A percentile compares a stretch with the other conserved stretches of the same genome.
Evolutionary conservation across 2,113 vertebrate genomes (phyloP).

Genomic region (Galbula dea): DNA sequence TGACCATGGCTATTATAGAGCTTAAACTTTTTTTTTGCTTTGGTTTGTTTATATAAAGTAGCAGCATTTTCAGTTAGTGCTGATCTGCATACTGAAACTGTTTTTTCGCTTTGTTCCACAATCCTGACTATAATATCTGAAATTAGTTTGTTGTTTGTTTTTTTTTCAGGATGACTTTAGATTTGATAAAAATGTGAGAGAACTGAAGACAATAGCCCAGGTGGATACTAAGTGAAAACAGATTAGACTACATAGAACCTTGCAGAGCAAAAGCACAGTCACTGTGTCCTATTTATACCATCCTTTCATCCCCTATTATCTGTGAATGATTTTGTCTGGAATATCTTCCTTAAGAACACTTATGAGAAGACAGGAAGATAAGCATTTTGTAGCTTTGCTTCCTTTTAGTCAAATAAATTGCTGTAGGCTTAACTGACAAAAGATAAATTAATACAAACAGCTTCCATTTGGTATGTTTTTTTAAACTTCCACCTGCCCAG

Average conservation of each 20-base stretch:
- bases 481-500: neutral
- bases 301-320: neutral
- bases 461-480: neutral
- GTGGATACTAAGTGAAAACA: neutral
- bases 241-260: neutral
- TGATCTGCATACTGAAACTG: neutral
- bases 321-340: slow-evolving; percentile 6
- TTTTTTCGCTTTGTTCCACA: neutral
- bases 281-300: neutral
- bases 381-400: neutral
- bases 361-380: slow-evolving; percentile 2
- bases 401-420: slow-evolving; percentile 11
- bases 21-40: neutral
- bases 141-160: neutral
- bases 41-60: neutral
- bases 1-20: neutral
- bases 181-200: neutral
- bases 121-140: neutral
- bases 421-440: neutral
- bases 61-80: neutral
- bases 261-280: neutral
- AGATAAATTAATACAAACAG: neutral
- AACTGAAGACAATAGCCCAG: neutral
- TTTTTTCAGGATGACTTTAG: neutral
- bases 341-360: slow-evolving; percentile 16